These are phyloP conservation scores for Gambusia holbrooki DNA, from an alignment of 2,113 vertebrate genomes.

Conservation along the genomic window DNA sequence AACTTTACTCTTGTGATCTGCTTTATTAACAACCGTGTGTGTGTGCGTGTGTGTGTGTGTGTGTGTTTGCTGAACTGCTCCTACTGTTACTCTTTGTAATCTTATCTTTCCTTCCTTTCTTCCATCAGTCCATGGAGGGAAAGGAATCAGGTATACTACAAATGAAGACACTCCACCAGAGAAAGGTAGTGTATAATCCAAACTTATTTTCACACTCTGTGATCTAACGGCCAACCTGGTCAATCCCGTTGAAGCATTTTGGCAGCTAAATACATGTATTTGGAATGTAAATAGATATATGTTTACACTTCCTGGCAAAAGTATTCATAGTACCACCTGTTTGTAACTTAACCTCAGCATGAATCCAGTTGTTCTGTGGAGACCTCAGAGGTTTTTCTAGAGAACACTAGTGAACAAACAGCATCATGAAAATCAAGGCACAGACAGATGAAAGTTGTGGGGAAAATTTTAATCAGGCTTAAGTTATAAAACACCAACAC, in stretches of 20 bases:
- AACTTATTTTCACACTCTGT: slow-evolving; percentile 15
- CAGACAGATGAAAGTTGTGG: not conserved
- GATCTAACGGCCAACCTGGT: not conserved
- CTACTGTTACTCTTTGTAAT: not conserved
- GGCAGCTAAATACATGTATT: not conserved
- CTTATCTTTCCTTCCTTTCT: slow-evolving; percentile 19
- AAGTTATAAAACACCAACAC: not conserved
- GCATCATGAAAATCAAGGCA: not conserved
- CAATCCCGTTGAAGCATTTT: not conserved
- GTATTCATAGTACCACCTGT: not conserved
- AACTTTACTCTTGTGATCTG: not conserved
- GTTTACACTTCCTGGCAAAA: not conserved
- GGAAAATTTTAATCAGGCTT: not conserved
- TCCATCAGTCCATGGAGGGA: slow-evolving; percentile 91
- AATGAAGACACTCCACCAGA: slow-evolving; percentile 96
- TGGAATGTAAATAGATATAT: not conserved
- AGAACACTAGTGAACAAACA: not conserved
- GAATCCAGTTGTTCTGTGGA: not conserved
- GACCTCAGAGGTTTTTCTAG: not conserved
- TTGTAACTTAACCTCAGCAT: not conserved
- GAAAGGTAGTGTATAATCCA: slow-evolving; percentile 84
- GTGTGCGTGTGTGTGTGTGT: not conserved
- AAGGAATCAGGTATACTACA: slow-evolving; percentile 92
- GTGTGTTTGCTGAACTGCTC: not conserved
- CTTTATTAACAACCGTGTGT: not conserved